Evolutionary conservation across 1,140 invertebrate species (phyloP).

Genomic region (Aradophagus sp.): DNA sequence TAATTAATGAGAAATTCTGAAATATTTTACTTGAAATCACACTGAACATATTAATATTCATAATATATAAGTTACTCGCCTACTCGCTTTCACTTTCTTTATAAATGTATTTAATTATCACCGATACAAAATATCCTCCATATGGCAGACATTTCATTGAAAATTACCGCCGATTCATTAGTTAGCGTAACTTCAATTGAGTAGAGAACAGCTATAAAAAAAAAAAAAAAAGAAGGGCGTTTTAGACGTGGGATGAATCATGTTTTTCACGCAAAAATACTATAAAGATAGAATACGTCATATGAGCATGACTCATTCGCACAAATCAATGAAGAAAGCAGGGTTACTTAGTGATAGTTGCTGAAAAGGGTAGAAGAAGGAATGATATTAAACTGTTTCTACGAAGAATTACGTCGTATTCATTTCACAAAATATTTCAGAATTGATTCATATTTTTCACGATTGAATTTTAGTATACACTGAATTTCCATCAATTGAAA

Average conservation of each 20-base stretch:
- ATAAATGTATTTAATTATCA: conserved; percentile 39
- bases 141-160: conserved; percentile 20
- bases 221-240: conserved; percentile 30
- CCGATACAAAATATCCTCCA: conserved; percentile 17
- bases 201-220: conserved; percentile 6
- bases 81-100: conserved; percentile 14
- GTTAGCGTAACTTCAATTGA: conserved; percentile 15
- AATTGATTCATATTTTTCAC: too few species aligned
- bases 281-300: conserved; percentile 40
- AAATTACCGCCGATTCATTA: conserved; percentile 41
- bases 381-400: conserved; percentile 18
- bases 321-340: conserved; percentile 40
- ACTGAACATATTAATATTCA: too few species aligned
- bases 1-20: too few species aligned
- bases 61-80: too few species aligned
- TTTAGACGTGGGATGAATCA: conserved; percentile 35
- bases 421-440: too few species aligned
- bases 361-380: background rate
- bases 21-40: too few species aligned
- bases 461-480: too few species aligned
- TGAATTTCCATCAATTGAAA: too few species aligned
- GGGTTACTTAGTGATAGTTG: conserved; percentile 4
- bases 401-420: conserved; percentile 13
- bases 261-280: conserved; percentile 46
- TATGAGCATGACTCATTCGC: conserved; percentile 33